Base-by-base conservation (phyloP, 2,797 vertebrate species). In the Parambassis ranga region DNA sequence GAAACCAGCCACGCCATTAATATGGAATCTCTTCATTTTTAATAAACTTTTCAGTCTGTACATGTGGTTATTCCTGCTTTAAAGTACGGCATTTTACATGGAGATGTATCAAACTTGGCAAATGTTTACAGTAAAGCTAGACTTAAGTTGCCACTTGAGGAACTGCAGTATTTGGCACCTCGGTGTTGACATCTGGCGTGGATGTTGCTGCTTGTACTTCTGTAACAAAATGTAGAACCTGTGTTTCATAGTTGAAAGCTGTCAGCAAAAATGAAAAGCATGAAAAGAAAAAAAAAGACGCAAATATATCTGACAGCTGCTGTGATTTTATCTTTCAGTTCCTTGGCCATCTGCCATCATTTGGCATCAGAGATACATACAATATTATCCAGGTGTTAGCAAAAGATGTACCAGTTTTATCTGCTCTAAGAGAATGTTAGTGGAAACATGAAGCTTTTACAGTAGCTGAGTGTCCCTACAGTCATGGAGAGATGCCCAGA, bases 341-440 rank as follows among this genome's bases (percentile, higher is more conserved):
- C 7, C 15, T 53, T 20, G 38, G 28, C 15, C 15, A 39, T 4
- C n/a, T 41, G 26, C 18, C 14, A 6, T 13, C n/a, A 7, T 27
- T 39, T 44, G n/a, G 31, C 36, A 31, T 37, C 16, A n/a, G 10
- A 44, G 69, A 64, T 44, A 43, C 14, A 63, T n/a, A 6, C 6
- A 58, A 23, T 43, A 28, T 61, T 52, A 67, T 65, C 55, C 58
- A 63, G 63, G 62, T 79, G 64, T 60, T 71, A 76, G 64, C 36
- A 42, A 75, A 58, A 36, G 71, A 68, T 39, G 49, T 65, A 57
- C 23, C 7, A 51, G 26, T 44, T 36, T 46, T 55, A 51, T 65
- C 39, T 52, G 33, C 44, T 59, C 31, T 33, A 20, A 65, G 44
- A 28, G 42, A 71, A 71, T 76, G 44, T 67, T 31, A 56, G 46